Percentiles rank a stretch among this genome's conserved stretches.
phyloP scores from a whole-genome alignment of 2,113 vertebrate species.

The Arothron firmamentum region DNA sequence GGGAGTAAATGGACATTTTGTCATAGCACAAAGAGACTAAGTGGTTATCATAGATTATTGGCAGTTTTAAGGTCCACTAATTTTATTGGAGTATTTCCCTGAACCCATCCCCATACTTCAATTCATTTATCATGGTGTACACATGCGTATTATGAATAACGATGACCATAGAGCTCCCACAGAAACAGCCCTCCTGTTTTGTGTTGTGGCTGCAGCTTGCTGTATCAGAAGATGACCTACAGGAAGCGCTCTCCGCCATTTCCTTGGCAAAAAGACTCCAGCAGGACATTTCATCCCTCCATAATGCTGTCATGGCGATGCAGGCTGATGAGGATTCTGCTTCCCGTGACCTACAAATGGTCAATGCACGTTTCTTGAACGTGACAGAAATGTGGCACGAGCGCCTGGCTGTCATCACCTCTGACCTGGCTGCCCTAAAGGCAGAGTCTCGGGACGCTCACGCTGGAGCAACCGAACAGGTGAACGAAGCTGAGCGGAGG shows the following conservation, averaged over 20 bases:
- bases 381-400: slow-evolving; percentile 80
- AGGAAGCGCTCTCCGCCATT: slow-evolving; percentile 71
- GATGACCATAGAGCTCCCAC: slow-evolving; percentile 39
- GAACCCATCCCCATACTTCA: not conserved
- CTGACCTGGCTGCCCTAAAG: slow-evolving; percentile 76
- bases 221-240: slow-evolving; percentile 79
- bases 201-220: slow-evolving; percentile 93
- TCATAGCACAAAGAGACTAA: no score
- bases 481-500: slow-evolving; percentile 82
- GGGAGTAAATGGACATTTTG: no score
- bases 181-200: slow-evolving; percentile 80
- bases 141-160: slow-evolving; percentile 2
- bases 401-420: slow-evolving; percentile 71
- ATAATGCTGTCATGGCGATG: slow-evolving; percentile 65
- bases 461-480: slow-evolving; percentile 72
- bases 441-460: slow-evolving; percentile 79
- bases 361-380: slow-evolving; percentile 80
- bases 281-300: slow-evolving; percentile 79
- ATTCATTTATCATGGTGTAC: not conserved
- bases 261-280: slow-evolving; percentile 77
- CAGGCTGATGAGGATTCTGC: slow-evolving; percentile 75
- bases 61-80: no score
- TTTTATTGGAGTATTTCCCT: no score
- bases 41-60: no score
- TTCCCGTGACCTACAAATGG: slow-evolving; percentile 71